Percentiles rank a stretch among this genome's conserved stretches.
phyloP scores from a whole-genome alignment of 64 coral and sea anemone species.

The Cladopsammia gracilis region DNA sequence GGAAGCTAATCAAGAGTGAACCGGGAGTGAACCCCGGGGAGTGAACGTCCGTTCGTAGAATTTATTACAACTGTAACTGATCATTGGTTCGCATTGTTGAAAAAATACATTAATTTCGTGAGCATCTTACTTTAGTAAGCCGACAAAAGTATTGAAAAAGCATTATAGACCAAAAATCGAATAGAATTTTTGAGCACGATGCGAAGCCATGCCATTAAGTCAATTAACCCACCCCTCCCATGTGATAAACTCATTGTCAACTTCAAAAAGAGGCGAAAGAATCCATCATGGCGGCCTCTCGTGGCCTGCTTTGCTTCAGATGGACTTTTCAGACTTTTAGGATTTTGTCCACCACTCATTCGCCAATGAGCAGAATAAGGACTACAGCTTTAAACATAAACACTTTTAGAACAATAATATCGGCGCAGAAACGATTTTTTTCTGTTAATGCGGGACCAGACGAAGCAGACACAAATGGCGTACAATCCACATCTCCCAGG shows the following conservation, averaged over 20 bases:
- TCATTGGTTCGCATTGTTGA: background rate
- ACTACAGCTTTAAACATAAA: background rate
- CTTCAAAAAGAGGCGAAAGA: background rate
- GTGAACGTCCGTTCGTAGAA: too few relatives aligned
- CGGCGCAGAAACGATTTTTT: constrained; percentile 35
- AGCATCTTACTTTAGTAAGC: background rate
- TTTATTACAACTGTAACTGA: background rate
- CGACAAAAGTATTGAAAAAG: too few relatives aligned
- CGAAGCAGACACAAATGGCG: constrained; percentile 1
- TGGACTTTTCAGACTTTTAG: background rate
- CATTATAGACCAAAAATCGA: too few relatives aligned
- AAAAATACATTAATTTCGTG: background rate
- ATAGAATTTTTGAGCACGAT: too few relatives aligned
- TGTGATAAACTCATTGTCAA: too few relatives aligned
- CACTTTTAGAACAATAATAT: background rate
- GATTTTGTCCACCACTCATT: constrained; percentile 5
- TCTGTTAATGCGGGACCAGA: background rate
- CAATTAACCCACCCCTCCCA: background rate
- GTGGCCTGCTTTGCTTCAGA: background rate
- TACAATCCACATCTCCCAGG: constrained; percentile 3
- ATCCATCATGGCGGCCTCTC: constrained; percentile 24
- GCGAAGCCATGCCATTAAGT: too few relatives aligned
- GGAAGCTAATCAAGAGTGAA: too few relatives aligned
- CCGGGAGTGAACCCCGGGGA: too few relatives aligned
- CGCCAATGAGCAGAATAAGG: background rate